Base-by-base conservation (phyloP, 2,113 vertebrate species). In the Boulengerochromis microlepis region DNA sequence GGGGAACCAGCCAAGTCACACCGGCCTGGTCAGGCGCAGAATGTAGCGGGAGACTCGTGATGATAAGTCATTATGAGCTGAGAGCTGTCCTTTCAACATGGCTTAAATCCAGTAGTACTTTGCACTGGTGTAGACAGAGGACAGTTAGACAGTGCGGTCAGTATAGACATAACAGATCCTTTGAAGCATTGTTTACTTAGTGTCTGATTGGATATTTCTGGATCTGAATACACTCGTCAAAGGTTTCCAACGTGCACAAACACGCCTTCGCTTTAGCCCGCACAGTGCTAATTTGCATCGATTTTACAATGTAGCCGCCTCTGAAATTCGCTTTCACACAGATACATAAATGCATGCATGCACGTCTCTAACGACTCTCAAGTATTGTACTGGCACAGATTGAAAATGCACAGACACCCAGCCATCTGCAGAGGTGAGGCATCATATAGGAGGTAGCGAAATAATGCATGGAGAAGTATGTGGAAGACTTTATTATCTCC, bases 1-100 rank as follows among this genome's bases (percentile, higher is more conserved):
- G 18, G 53, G 81, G 85, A 88, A n/a, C 50, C 7, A 76, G 90
- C 93, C 95, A 93, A 91, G 91, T 78, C 81, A 83, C 87, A 66
- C 59, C 35, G 90, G 69, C 76, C 74, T n/a, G 50, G 66, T 74
- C 74, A 84, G 24, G 86, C 3, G 1, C 54, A 61, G 80, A 61
- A 86, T 89, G 83, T 26, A 24, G 76, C 3, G 8, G 83, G 90
- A 88, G 71, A 90, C 89, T 90, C 8, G 56, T 82, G 89, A 89
- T 88, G 86, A 89, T 76, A 85, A 82, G 64, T 82, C 87, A 90
- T 90, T 87, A 90, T 24, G 71, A 89, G 86, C 52, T 50, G 86
- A 82, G 86, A 89, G 53, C 52, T 81, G 83, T 90, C 66, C 81
- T 84, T 85, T 86, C 57, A 84, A 80, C 54, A 59, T 85, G 78